Conservation (phyloP, 2,797 vertebrate genomes). For the Galagoides demidoff region DNA sequence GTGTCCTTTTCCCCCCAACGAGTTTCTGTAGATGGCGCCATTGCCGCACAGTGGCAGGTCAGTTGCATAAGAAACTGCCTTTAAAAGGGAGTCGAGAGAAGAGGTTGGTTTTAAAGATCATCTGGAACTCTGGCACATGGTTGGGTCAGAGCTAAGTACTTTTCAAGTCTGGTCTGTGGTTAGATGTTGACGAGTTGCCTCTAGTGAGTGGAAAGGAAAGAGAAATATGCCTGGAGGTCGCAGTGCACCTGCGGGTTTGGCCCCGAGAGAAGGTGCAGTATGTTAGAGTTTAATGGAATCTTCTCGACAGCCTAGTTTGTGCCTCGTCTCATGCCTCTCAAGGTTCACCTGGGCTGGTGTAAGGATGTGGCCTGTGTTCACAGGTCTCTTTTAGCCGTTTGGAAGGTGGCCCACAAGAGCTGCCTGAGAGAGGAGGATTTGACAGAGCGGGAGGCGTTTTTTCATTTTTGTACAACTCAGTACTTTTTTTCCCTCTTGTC, state of each 20-base stretch:
- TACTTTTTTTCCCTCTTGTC: neutral
- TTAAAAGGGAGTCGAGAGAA: neutral
- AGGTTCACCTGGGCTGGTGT: neutral
- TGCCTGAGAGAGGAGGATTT: neutral
- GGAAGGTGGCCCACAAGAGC: neutral
- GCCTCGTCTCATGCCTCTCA: neutral
- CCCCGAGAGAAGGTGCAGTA: neutral
- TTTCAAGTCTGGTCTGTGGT: neutral
- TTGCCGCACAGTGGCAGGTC: neutral
- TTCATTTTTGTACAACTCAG: neutral
- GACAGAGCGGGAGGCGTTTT: neutral
- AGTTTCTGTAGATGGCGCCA: conserved; percentile 59
- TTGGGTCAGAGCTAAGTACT: neutral
- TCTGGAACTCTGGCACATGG: neutral
- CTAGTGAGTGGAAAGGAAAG: neutral
- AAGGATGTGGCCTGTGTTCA: neutral
- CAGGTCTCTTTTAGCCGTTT: too few relatives aligned
- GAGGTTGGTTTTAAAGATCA: neutral
- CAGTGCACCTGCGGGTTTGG: neutral
- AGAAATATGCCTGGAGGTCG: neutral
- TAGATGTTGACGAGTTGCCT: neutral
- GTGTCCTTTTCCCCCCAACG: neutral
- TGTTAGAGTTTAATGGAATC: neutral
- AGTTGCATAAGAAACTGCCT: too few relatives aligned
- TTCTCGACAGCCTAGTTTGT: neutral